Base-by-base conservation (phyloP, 2,113 vertebrate species). In the Melanocharis versteri region DNA sequence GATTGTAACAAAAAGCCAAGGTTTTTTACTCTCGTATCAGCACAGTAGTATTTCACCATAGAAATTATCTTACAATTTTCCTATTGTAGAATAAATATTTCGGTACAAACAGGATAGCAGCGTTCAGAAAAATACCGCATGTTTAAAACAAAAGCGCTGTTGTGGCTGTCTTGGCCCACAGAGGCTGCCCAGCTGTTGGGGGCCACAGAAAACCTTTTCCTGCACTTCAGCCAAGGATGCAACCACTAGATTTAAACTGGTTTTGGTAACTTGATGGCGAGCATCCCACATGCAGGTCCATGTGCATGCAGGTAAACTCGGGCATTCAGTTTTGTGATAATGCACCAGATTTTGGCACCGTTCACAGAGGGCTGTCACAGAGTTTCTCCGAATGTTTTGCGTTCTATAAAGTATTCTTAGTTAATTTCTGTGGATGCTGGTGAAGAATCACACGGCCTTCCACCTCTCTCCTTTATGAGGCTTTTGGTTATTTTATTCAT, bases 351-450 rank as follows among this genome's bases (percentile, higher is more conserved):
- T 51, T 16, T 39, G 31, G 37, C 7, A 0, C 31, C 1, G 2
- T 57, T 73, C 48, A 3, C 51, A 72, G 66, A 72, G n/a, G 45
- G 33, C 83, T 80, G 35, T 44, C 69, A 47, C 84, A 60, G 66
- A 93, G 73, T 83, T 72, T 83, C 54, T 24, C 87, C 28, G 1
- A 86, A 44, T 81, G 57, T 51, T 83, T 60, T 70, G 72, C 27
- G 1, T 79, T 87, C 51, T 50, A 20, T 94, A 64, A 91, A 96
- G 62, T 88, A 13, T 93, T 69, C 92, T 22, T 81, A 91, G 90
- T 92, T 97, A 94, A 96, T 96, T 79, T 90, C 13, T 89, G 72
- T 91, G 94, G 93, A 89, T 57, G 42, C 86, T 83, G 83, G 94
- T 66, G 84, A 11, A 51, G 83, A 96, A 58, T 53, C 91, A 60